phyloP scores from a whole-genome alignment of 2,797 vertebrate species.

The Bradypodion pumilum region DNA sequence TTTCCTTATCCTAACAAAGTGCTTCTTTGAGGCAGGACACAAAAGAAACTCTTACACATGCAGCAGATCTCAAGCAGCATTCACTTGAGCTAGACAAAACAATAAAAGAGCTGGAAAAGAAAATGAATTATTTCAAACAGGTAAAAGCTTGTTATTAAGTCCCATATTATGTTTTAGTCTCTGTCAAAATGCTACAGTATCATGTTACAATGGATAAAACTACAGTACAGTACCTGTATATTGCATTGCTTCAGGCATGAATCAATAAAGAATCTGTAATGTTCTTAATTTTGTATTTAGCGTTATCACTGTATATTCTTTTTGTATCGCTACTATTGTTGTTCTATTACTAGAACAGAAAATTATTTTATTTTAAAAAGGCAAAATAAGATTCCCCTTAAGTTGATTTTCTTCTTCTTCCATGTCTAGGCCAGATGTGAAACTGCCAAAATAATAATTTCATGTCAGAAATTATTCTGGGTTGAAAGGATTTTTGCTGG shows the following conservation, averaged over 20 bases:
- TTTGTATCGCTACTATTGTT: neutral
- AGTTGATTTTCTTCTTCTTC: too few species aligned
- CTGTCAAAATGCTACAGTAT: neutral
- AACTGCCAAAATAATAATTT: too few species aligned
- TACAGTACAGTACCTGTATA: too few species aligned
- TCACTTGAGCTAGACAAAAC: constrained; percentile 68
- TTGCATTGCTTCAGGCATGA: constrained; percentile 4
- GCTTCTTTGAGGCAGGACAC: constrained; percentile 71
- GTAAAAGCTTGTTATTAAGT: constrained; percentile 58
- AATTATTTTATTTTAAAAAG: neutral
- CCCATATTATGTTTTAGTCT: neutral
- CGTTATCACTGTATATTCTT: neutral
- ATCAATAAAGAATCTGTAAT: neutral
- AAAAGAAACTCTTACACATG: constrained; percentile 69
- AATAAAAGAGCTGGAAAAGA: constrained; percentile 70
- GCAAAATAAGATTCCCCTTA: neutral
- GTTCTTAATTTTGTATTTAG: neutral
- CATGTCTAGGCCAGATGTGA: too few species aligned
- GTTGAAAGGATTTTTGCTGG: too few species aligned
- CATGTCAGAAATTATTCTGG: too few species aligned
- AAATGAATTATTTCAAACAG: constrained; percentile 72
- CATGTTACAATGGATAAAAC: constrained; percentile 3
- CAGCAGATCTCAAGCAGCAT: constrained; percentile 54
- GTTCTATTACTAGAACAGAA: neutral
- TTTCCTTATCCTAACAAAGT: constrained; percentile 74